phyloP scores from a whole-genome alignment of 2,888 invertebrate species.

The Drosophila anomalata region DNA sequence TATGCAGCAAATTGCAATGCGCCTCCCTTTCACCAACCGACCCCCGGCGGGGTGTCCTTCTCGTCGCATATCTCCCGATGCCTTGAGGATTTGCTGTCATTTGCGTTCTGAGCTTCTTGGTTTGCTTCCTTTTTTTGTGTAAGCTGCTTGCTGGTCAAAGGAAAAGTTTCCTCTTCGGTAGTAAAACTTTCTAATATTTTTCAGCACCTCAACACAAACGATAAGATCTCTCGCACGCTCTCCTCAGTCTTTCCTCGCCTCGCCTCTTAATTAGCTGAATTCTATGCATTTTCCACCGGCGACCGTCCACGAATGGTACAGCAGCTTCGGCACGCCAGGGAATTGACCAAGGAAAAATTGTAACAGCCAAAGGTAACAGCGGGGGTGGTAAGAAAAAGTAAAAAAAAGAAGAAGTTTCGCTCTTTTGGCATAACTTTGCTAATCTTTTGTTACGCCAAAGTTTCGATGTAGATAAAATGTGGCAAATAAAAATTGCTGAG shows the following conservation, averaged over 20 bases:
- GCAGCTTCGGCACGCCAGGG: slow-evolving; percentile 28
- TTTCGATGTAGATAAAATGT: slow-evolving; percentile 76
- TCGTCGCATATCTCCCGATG: slow-evolving; percentile 43
- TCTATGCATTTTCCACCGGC: slow-evolving; percentile 69
- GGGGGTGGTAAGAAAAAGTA: slow-evolving; percentile 1
- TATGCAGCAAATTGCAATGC: slow-evolving; percentile 63
- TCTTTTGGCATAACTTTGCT: slow-evolving; percentile 71
- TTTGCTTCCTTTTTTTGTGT: slow-evolving; percentile 2
- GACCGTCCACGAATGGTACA: slow-evolving; percentile 2
- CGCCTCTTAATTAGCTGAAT: slow-evolving; percentile 74
- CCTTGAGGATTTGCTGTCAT: slow-evolving; percentile 75
- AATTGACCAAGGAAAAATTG: slow-evolving; percentile 39
- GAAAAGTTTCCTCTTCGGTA: slow-evolving; percentile 61
- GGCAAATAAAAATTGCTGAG: slow-evolving; percentile 68
- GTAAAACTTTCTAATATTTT: slow-evolving; percentile 76
- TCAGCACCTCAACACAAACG: slow-evolving; percentile 73
- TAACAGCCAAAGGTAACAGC: slow-evolving; percentile 26
- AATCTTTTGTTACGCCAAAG: slow-evolving; percentile 77
- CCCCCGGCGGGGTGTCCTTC: slow-evolving; percentile 2
- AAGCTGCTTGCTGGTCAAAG: slow-evolving; percentile 60
- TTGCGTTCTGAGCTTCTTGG: slow-evolving; percentile 50
- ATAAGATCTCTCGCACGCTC: slow-evolving; percentile 68
- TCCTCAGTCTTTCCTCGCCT: slow-evolving; percentile 43
- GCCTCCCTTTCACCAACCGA: slow-evolving; percentile 8
- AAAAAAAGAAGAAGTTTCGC: slow-evolving; percentile 48